Conservation (phyloP, 2,113 vertebrate genomes). For the Dipodomys ordii region DNA sequence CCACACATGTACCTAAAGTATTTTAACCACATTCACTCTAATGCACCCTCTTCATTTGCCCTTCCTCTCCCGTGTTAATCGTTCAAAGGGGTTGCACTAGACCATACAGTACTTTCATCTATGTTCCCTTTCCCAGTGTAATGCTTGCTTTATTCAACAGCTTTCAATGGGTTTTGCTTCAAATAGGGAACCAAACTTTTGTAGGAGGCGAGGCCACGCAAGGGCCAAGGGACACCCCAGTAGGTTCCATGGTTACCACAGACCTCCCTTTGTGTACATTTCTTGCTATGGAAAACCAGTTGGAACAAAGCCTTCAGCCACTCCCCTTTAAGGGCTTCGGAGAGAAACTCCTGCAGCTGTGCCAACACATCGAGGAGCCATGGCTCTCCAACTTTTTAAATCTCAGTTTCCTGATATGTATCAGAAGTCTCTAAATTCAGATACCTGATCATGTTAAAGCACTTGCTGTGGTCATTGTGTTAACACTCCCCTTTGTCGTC, state of each 20-base stretch:
- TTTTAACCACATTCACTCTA: too few relatives aligned
- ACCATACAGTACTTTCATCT: too few relatives aligned
- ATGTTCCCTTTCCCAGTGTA: too few relatives aligned
- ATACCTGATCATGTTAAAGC: neutral
- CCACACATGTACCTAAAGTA: too few relatives aligned
- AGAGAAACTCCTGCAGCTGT: neutral
- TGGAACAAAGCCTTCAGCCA: neutral
- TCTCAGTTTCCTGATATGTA: slow-evolving; percentile 1
- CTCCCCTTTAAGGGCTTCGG: neutral
- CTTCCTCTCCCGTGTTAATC: too few relatives aligned
- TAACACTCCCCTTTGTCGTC: neutral
- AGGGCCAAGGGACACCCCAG: neutral
- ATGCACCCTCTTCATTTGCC: too few relatives aligned
- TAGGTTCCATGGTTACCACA: neutral
- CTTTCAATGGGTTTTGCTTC: too few relatives aligned
- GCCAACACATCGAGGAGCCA: neutral
- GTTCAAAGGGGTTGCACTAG: too few relatives aligned
- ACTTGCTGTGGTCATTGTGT: neutral
- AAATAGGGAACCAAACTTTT: neutral
- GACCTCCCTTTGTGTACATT: neutral
- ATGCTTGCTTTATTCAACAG: too few relatives aligned
- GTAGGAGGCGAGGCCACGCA: neutral
- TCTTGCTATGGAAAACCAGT: neutral
- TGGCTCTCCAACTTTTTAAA: neutral
- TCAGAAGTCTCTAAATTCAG: neutral